These are phyloP conservation scores for Gibbula magus DNA, from an alignment of 2,888 invertebrate genomes.

Conservation along the genomic window DNA sequence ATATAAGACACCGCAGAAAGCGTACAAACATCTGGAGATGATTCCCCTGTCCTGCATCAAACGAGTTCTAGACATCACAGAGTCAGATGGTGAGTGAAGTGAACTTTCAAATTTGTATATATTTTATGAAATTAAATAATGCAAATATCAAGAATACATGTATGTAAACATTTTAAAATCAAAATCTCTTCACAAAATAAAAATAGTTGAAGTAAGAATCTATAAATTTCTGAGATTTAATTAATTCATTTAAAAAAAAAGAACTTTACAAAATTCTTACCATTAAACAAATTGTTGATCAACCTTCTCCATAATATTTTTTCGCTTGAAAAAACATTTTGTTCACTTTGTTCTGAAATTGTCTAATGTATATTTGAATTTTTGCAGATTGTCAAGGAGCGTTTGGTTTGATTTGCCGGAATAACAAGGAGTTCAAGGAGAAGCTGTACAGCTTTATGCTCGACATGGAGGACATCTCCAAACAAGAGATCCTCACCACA, in stretches of 20 bases:
- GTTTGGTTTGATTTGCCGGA: conserved; percentile 91
- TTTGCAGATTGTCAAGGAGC: conserved; percentile 88
- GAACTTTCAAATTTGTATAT: no score
- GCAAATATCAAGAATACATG: no score
- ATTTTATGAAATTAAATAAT: no score
- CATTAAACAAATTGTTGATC: no score
- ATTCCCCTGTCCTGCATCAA: conserved; percentile 92
- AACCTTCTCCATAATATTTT: no score
- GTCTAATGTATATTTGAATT: neutral
- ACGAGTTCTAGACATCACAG: conserved; percentile 91
- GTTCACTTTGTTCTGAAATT: neutral
- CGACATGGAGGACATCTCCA: conserved; percentile 86
- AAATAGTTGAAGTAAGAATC: no score
- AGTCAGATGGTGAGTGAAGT: conserved; percentile 83
- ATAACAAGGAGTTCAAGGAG: conserved; percentile 90
- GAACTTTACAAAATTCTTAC: no score
- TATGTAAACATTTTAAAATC: no score
- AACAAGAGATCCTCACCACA: conserved; percentile 86
- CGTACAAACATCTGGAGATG: conserved; percentile 92
- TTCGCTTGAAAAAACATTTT: no score
- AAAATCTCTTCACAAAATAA: no score
- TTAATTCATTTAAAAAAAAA: no score
- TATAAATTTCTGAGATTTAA: no score
- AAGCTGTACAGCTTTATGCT: conserved; percentile 91
- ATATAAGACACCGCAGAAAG: conserved; percentile 80